Evolutionary conservation across 2,888 invertebrate species (phyloP).

Genomic region (Esperia sulphurella): DNA sequence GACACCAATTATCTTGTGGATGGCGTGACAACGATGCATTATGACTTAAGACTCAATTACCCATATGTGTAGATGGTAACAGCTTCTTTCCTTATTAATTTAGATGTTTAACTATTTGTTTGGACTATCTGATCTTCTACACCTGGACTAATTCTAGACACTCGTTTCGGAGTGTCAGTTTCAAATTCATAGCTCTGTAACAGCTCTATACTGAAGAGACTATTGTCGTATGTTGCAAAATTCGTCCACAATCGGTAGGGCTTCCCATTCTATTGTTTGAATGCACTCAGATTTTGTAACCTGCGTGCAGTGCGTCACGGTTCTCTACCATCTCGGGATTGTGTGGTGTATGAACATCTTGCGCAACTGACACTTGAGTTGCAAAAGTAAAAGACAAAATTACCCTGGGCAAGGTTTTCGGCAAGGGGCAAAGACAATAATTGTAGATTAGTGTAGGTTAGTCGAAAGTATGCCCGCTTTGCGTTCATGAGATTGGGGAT

Average conservation of each 20-base stretch:
- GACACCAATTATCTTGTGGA: no score
- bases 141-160: no score
- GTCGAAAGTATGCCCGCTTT: no score
- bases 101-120: no score
- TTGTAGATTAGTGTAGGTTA: neutral
- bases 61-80: no score
- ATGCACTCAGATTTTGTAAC: slow-evolving; percentile 43
- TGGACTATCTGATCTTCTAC: no score
- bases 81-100: no score
- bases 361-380: slow-evolving; percentile 3
- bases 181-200: slow-evolving; percentile 13
- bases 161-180: no score
- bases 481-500: no score
- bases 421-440: neutral
- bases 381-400: slow-evolving; percentile 1
- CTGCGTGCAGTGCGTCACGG: slow-evolving; percentile 44
- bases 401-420: neutral
- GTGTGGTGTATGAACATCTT: slow-evolving; percentile 24
- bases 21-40: no score
- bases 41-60: no score
- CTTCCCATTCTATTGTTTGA: slow-evolving; percentile 59
- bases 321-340: slow-evolving; percentile 42
- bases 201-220: slow-evolving; percentile 15
- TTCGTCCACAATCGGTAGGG: slow-evolving; percentile 38
- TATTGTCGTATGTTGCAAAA: slow-evolving; percentile 45